Conservation (phyloP, 2,113 vertebrate species). For the Microcebus lehilahytsara region DNA sequence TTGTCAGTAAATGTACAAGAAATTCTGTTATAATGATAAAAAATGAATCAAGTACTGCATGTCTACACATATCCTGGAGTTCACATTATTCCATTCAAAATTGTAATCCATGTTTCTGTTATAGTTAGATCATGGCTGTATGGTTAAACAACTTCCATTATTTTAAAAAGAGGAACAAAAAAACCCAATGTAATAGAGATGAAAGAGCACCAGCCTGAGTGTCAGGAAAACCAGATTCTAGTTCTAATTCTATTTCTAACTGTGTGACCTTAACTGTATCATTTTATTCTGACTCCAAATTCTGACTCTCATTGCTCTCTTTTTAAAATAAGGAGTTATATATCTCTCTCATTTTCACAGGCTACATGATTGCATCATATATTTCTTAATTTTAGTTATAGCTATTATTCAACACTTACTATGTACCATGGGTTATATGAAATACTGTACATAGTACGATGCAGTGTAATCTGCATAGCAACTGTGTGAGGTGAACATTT, state of each 20-base stretch:
- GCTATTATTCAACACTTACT: neutral
- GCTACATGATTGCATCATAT: neutral
- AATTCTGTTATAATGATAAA: neutral
- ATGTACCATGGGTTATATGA: neutral
- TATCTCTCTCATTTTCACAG: neutral
- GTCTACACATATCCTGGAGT: neutral
- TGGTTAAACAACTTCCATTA: neutral
- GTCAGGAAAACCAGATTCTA: neutral
- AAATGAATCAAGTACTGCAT: neutral
- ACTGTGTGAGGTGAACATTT: neutral
- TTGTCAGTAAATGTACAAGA: neutral
- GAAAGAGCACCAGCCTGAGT: neutral
- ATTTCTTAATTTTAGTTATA: neutral
- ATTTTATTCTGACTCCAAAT: too few relatives aligned
- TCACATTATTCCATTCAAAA: constrained; percentile 16
- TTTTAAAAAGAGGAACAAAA: neutral
- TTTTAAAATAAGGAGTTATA: neutral
- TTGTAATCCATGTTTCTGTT: neutral
- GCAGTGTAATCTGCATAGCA: neutral
- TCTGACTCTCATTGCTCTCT: neutral
- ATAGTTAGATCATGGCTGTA: neutral
- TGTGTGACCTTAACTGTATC: neutral
- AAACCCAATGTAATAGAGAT: neutral
- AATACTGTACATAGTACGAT: neutral
- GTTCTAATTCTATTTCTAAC: neutral